Base-by-base conservation (phyloP, 2,888 invertebrate species). In the Dynastes tityus region DNA sequence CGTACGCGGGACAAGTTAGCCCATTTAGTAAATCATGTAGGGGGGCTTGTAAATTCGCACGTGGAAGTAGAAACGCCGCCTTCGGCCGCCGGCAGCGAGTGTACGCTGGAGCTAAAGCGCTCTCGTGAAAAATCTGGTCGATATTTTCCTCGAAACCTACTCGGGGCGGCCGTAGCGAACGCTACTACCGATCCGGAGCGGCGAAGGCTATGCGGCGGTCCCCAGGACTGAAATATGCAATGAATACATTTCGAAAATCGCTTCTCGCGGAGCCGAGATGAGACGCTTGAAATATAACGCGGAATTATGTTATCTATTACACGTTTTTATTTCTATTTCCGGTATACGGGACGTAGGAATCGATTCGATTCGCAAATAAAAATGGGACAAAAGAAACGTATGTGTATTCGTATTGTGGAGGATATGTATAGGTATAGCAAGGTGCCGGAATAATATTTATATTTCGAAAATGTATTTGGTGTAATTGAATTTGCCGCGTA, bases 191-290 rank as follows among this genome's bases (percentile, higher is more conserved):
- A 49, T 67, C n/a, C 67, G 22, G 37, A 32, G 16, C 49, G 22
- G 29, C 6, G 27, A 8, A 49, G 45, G 45, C 45, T 67, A 45
- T 16, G 16, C 64, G n/a, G 32, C 63, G 37, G 37, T 45, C 45
- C 64, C 32, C 58, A 9, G 58, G 27, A 40, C 37, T 73, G 58
- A 73, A 73, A 73, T 73, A 73, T 73, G 73, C 73, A 73, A 73
- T 73, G 73, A 73, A 73, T 73, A 73, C 58, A 58, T 73, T 73
- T 73, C 73, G 73, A 73, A 73, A 73, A 73, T 73, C 73, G 73
- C 58, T 58, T 73, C 40, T 27, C 40, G 37, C 40, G 22, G 58
- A 73, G 22, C 58, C 58, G 73, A 73, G 16, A 73, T 73, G 58
- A 58, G 58, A 16, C 4, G 73, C 58, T 29, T 40, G 58, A 55